Conservation (phyloP, 37 sponge, comb jelly and placozoan genomes). For the Aphrocallistes beatrix region DNA sequence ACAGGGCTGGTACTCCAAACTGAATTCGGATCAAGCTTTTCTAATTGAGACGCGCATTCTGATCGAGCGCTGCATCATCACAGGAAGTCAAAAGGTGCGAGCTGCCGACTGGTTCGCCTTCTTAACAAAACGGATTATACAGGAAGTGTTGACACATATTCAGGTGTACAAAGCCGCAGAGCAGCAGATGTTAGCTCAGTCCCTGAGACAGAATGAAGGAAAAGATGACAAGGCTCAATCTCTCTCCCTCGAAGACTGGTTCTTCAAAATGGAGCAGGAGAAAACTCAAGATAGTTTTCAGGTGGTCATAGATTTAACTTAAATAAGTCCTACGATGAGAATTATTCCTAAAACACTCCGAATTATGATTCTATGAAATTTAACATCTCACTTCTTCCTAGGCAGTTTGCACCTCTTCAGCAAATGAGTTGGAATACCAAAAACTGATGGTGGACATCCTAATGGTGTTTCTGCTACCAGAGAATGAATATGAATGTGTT, state of each 20-base stretch:
- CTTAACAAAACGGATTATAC: neutral
- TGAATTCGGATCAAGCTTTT: neutral
- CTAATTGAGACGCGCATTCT: neutral
- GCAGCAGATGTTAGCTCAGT: slow-evolving; percentile 10
- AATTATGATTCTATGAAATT: too few species aligned
- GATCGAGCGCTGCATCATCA: neutral
- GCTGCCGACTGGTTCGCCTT: neutral
- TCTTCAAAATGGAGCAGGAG: neutral
- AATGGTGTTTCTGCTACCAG: neutral
- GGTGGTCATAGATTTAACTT: neutral
- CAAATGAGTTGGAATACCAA: neutral
- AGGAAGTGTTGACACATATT: neutral
- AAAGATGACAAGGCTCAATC: neutral
- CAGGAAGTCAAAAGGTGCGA: neutral
- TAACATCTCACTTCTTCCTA: too few species aligned
- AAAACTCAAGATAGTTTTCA: neutral
- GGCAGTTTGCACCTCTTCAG: neutral
- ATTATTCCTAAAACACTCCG: too few species aligned
- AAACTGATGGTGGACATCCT: neutral
- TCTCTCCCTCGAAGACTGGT: neutral
- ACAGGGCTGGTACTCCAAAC: neutral
- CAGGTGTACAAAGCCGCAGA: neutral
- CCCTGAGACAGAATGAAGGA: neutral
- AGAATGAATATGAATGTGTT: neutral
- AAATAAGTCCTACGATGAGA: neutral